These are phyloP conservation scores for Sebastes minor DNA, from an alignment of 2,797 vertebrate species.

Conservation along the genomic window DNA sequence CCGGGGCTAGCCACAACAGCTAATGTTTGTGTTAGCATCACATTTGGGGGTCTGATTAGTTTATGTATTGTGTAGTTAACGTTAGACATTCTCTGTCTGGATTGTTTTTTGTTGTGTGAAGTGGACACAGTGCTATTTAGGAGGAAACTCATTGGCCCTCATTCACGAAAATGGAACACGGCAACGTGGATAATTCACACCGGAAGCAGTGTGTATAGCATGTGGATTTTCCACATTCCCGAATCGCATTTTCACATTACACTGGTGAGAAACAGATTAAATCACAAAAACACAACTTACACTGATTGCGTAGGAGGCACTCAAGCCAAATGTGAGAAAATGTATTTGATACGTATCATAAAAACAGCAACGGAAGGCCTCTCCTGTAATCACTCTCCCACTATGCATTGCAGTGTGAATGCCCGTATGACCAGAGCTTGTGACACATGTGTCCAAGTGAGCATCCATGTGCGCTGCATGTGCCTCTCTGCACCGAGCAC, in stretches of 20 bases:
- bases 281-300: not conserved
- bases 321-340: not conserved
- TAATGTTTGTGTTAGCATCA: too few species aligned
- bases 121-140: too few species aligned
- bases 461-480: slow-evolving; percentile 6
- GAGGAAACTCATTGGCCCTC: too few species aligned
- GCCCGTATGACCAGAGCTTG: not conserved
- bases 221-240: too few species aligned
- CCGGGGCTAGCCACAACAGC: accelerated
- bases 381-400: accelerated
- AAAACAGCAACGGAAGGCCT: not conserved
- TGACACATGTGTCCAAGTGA: not conserved
- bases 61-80: too few species aligned
- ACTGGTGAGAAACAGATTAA: too few species aligned
- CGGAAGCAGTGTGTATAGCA: too few species aligned
- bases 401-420: not conserved
- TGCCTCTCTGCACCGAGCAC: slow-evolving; percentile 4
- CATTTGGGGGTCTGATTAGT: too few species aligned
- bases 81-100: too few species aligned
- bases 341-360: not conserved
- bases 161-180: accelerated
- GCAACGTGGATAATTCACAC: too few species aligned
- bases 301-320: not conserved
- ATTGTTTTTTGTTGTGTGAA: too few species aligned
- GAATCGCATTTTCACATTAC: accelerated